Percentiles rank a stretch among this genome's conserved stretches.
Conservation (phyloP, 2,797 vertebrate species). For the Adrianichthys oophorus region DNA sequence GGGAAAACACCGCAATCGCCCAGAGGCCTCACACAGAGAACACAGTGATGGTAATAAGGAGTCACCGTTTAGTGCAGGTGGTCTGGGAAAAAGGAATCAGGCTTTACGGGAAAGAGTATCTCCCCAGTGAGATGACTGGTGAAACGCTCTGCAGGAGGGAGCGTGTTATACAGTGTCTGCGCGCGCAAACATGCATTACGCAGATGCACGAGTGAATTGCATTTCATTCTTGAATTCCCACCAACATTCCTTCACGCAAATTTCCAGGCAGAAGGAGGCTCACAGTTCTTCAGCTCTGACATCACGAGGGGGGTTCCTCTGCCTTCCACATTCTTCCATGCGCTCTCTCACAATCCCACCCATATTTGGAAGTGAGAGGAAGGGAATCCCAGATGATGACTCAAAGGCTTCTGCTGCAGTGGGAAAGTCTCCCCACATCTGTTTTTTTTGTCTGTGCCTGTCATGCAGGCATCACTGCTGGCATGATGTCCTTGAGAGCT, state of each 20-base stretch:
- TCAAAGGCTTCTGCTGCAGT: conserved; percentile 73
- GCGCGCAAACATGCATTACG: conserved; percentile 27
- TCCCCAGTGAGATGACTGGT: conserved; percentile 47
- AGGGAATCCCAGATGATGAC: conserved; percentile 83
- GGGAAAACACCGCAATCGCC: conserved; percentile 48
- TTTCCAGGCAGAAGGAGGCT: conserved; percentile 71
- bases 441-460: conserved; percentile 47
- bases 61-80: conserved; percentile 52
- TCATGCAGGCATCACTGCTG: conserved; percentile 35
- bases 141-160: conserved; percentile 12
- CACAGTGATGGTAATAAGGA: conserved; percentile 71
- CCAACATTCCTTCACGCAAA: conserved; percentile 67
- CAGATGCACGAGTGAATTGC: conserved; percentile 53
- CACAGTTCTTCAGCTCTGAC: conserved; percentile 68
- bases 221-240: conserved; percentile 63
- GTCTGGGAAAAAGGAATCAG: conserved; percentile 27
- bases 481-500: conserved; percentile 31
- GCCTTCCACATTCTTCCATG: conserved; percentile 67
- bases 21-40: conserved; percentile 58
- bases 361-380: conserved; percentile 83
- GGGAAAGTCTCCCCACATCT: conserved; percentile 76
- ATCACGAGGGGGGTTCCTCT: conserved; percentile 73
- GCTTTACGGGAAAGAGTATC: conserved; percentile 69
- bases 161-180: conserved; percentile 6
- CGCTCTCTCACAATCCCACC: conserved; percentile 70